These are phyloP conservation scores for Margarornis squamiger DNA, from an alignment of 2,797 vertebrate genomes.

Conservation along the genomic window DNA sequence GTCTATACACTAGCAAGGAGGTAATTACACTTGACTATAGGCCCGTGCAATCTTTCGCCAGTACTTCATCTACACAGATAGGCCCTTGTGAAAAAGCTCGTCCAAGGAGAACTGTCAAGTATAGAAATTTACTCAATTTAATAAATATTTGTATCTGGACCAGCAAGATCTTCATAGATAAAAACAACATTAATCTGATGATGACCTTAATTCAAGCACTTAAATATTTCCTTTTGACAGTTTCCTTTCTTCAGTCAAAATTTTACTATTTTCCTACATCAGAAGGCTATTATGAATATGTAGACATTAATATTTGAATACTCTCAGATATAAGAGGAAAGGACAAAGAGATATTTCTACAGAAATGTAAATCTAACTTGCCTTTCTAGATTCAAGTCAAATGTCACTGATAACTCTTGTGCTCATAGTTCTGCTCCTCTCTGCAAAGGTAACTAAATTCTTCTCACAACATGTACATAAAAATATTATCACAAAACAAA, in stretches of 20 bases:
- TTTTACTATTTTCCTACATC: not conserved
- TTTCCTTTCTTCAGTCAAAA: not conserved
- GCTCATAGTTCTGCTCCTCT: not conserved
- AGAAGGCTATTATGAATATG: not conserved
- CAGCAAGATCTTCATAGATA: not conserved
- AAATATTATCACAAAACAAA: not conserved
- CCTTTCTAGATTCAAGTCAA: not conserved
- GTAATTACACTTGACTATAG: not conserved
- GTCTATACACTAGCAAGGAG: not conserved
- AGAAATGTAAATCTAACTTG: not conserved
- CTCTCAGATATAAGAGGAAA: not conserved
- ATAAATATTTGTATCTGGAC: not conserved
- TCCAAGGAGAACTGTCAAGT: not conserved
- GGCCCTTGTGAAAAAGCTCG: not conserved
- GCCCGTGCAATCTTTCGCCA: not conserved
- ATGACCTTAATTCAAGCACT: not conserved
- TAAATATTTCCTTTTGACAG: not conserved
- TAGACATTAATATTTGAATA: not conserved
- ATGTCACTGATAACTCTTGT: not conserved
- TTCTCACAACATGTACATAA: not conserved
- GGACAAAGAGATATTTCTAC: not conserved
- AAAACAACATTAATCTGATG: not conserved
- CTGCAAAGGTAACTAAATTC: not conserved
- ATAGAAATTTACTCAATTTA: not conserved
- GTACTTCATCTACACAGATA: not conserved